These are phyloP conservation scores for Thomomys bottae DNA, from an alignment of 2,113 vertebrate genomes.

Conservation along the genomic window DNA sequence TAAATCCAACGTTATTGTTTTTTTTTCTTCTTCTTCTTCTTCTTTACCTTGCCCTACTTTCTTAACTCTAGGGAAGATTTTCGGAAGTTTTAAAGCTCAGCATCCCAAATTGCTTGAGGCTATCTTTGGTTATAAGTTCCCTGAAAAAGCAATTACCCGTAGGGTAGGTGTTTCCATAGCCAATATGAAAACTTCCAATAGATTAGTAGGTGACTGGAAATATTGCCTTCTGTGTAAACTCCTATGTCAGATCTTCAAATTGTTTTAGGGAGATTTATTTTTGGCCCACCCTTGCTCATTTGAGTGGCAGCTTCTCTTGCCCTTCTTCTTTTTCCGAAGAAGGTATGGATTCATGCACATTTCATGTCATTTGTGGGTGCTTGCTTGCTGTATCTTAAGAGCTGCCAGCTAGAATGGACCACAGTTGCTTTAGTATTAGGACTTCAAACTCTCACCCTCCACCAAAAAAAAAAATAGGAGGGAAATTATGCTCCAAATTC, in stretches of 20 bases:
- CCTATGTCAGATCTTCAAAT: constrained; percentile 28
- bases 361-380: not conserved
- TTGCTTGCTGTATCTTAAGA: not conserved
- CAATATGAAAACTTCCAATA: constrained; percentile 18
- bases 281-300: not conserved
- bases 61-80: constrained; percentile 71
- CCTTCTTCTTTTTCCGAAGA: not conserved
- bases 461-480: not conserved
- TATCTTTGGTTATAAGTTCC: constrained; percentile 66
- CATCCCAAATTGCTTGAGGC: constrained; percentile 62
- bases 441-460: not conserved
- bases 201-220: constrained; percentile 41
- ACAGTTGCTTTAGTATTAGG: not conserved
- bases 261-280: not conserved
- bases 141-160: constrained; percentile 61
- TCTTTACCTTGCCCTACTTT: constrained; percentile 75
- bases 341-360: not conserved
- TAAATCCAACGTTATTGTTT: too few relatives aligned
- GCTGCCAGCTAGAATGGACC: not conserved
- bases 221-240: constrained; percentile 5
- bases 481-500: not conserved
- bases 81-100: constrained; percentile 61
- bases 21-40: not conserved
- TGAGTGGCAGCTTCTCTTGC: not conserved
- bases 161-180: constrained; percentile 54